These are phyloP conservation scores for Drosophila borealis DNA, from an alignment of 2,888 invertebrate genomes.

Conservation along the genomic window DNA sequence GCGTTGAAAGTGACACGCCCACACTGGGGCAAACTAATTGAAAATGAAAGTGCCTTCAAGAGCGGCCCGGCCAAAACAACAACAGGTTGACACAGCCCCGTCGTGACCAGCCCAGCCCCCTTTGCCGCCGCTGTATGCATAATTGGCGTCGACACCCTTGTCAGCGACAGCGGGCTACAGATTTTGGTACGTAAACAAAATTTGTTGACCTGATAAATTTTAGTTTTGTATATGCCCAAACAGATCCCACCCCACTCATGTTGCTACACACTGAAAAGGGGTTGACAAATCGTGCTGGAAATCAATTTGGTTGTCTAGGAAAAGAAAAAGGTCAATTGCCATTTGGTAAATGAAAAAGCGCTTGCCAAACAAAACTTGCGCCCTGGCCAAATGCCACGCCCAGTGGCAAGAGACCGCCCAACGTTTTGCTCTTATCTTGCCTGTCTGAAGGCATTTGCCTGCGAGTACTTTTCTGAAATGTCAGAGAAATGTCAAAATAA, in stretches of 20 bases:
- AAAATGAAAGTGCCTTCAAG: slow-evolving; percentile 67
- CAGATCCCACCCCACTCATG: background rate
- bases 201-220: slow-evolving; percentile 65
- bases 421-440: slow-evolving; percentile 54
- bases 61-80: slow-evolving; percentile 22
- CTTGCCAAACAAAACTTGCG: slow-evolving; percentile 41
- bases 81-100: slow-evolving; percentile 61
- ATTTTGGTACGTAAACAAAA: slow-evolving; percentile 66
- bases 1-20: slow-evolving; percentile 79
- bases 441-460: slow-evolving; percentile 43
- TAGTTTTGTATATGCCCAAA: slow-evolving; percentile 32
- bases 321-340: slow-evolving; percentile 69
- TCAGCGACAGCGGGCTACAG: slow-evolving; percentile 60
- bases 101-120: background rate
- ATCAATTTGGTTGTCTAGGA: slow-evolving; percentile 70
- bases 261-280: slow-evolving; percentile 36
- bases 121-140: slow-evolving; percentile 43
- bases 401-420: slow-evolving; percentile 30
- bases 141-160: slow-evolving; percentile 78
- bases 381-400: slow-evolving; percentile 33
- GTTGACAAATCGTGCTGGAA: slow-evolving; percentile 77
- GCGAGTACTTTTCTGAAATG: slow-evolving; percentile 69
- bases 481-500: slow-evolving; percentile 82
- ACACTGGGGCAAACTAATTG: slow-evolving; percentile 74
- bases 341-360: slow-evolving; percentile 74